These are phyloP conservation scores for Geococcyx californianus DNA, from an alignment of 2,113 vertebrate genomes.

Conservation along the genomic window DNA sequence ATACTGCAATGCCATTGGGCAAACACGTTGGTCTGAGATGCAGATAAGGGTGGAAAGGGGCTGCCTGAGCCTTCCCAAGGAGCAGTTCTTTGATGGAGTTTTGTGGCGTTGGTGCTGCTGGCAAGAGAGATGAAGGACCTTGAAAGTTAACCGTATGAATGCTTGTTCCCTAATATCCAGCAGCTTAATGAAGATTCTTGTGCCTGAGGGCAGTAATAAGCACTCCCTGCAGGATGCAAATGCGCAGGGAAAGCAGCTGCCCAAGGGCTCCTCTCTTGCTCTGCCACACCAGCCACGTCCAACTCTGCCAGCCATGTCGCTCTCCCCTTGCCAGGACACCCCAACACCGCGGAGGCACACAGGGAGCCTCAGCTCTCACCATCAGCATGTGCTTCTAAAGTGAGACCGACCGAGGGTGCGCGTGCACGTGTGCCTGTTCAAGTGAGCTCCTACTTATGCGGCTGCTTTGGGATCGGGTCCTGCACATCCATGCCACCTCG, in stretches of 20 bases:
- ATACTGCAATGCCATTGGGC: constrained; percentile 20
- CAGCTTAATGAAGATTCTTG: neutral
- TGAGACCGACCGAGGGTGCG: accelerated
- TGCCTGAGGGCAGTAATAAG: constrained; percentile 1
- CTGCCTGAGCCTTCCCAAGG: constrained; percentile 17
- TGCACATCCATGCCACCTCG: accelerated
- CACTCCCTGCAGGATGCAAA: neutral
- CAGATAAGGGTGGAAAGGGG: constrained; percentile 48
- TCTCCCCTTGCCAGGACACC: neutral
- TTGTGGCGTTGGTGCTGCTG: constrained; percentile 31
- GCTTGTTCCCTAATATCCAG: neutral
- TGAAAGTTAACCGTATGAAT: constrained; percentile 49
- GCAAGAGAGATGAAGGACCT: constrained; percentile 34
- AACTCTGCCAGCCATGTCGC: accelerated
- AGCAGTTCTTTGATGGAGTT: constrained; percentile 52
- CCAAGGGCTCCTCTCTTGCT: neutral
- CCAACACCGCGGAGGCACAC: neutral
- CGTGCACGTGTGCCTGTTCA: accelerated
- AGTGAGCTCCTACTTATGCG: neutral
- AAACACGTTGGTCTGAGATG: constrained; percentile 53
- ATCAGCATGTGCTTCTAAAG: accelerated
- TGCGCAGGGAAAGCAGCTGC: neutral
- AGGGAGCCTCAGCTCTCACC: accelerated
- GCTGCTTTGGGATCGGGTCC: neutral
- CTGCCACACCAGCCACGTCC: neutral